Conservation (phyloP, 2,113 vertebrate genomes). For the Trochalopteron elliotii region DNA sequence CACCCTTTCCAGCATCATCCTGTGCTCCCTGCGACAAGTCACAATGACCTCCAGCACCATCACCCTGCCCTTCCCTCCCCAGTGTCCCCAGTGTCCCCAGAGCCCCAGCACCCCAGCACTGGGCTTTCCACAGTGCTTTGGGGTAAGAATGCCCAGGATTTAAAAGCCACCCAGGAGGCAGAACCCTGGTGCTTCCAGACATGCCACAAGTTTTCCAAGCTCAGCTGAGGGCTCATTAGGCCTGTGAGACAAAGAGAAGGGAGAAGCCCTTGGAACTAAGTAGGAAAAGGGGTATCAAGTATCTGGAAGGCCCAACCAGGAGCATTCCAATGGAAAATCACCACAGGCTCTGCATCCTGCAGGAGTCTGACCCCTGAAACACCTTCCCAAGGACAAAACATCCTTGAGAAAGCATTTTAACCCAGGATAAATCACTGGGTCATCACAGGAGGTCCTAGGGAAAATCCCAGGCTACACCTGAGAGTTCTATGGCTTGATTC, state of each 20-base stretch:
- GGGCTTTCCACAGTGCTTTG: not conserved
- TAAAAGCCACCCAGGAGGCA: not conserved
- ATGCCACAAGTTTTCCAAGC: not conserved
- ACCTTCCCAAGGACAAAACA: not conserved
- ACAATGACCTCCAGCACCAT: rapidly evolving
- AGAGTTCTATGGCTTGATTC: not conserved
- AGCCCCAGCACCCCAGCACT: not conserved
- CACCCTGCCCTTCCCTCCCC: not conserved
- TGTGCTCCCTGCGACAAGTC: rapidly evolving
- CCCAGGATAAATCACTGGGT: not conserved
- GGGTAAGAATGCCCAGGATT: not conserved
- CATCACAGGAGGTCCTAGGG: not conserved
- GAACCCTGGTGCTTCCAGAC: not conserved
- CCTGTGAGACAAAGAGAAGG: not conserved
- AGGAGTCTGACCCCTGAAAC: not conserved
- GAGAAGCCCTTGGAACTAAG: not conserved
- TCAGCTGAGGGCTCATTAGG: not conserved
- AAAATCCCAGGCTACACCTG: not conserved
- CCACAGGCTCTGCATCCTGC: not conserved
- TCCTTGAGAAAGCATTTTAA: not conserved
- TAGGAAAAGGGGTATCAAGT: not conserved
- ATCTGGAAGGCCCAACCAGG: not conserved
- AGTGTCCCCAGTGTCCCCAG: rapidly evolving
- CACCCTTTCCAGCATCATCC: not conserved
- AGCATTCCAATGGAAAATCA: not conserved